Evolutionary conservation across 1,140 invertebrate genomes (phyloP).

Genomic region (Lepidurus packardi): DNA sequence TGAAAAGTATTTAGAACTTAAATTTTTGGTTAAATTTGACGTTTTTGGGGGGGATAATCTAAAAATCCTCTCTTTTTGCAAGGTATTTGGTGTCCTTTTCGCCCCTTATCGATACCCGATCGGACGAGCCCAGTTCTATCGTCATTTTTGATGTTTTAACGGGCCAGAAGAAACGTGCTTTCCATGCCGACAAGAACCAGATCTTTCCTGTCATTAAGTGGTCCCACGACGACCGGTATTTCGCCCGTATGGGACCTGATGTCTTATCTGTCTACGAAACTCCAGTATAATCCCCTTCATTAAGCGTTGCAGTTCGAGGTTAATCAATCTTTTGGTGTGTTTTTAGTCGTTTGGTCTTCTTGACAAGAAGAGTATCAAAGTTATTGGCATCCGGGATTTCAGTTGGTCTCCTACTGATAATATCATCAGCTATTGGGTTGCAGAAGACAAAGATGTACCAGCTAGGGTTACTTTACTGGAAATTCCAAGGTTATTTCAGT

Average conservation of each 20-base stretch:
- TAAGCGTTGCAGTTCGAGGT: constrained; percentile 40
- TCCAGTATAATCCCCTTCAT: constrained; percentile 52
- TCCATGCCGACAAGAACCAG: constrained; percentile 73
- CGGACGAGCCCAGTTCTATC: constrained; percentile 55
- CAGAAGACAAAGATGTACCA: constrained; percentile 88
- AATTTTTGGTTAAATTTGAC: constrained; percentile 17
- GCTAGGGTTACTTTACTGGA: constrained; percentile 76
- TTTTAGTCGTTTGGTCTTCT: constrained; percentile 78
- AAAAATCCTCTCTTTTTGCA: constrained; percentile 36
- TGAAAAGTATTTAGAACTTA: constrained; percentile 63
- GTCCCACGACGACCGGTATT: constrained; percentile 95
- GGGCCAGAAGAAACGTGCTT: constrained; percentile 85
- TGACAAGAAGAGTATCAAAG: constrained; percentile 89
- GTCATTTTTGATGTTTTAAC: constrained; percentile 91
- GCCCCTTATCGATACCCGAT: constrained; percentile 56
- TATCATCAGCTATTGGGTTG: constrained; percentile 96
- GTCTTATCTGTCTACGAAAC: constrained; percentile 93
- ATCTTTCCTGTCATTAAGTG: constrained; percentile 93
- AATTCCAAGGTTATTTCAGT: constrained; percentile 59
- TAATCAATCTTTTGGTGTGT: neutral
- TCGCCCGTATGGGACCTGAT: constrained; percentile 80
- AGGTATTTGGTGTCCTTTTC: constrained; percentile 89
- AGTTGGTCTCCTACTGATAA: constrained; percentile 97
- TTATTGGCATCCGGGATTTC: constrained; percentile 81
- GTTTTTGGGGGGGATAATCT: neutral